phyloP scores from a whole-genome alignment of 2,113 vertebrate species.

The Charina bottae region DNA sequence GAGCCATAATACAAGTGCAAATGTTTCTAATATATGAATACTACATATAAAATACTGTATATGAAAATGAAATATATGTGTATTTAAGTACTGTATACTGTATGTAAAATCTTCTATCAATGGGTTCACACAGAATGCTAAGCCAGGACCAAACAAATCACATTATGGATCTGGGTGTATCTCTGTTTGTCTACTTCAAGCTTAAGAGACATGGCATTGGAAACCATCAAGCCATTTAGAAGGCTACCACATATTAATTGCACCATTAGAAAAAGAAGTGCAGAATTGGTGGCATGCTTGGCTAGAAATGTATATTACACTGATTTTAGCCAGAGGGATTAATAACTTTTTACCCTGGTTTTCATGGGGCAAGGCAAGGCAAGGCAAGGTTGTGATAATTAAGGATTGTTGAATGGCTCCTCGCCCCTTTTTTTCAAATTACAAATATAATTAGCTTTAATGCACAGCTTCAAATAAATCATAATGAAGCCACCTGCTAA shows the following conservation, averaged over 20 bases:
- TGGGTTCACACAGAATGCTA: background rate
- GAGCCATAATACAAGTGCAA: no score
- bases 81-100: no score
- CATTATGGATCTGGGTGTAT: background rate
- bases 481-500: slow-evolving; percentile 1
- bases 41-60: no score
- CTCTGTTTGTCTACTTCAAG: background rate
- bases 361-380: background rate
- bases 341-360: background rate
- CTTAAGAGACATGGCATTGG: background rate
- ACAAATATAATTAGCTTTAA: slow-evolving; percentile 10
- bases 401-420: background rate
- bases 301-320: background rate
- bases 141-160: background rate
- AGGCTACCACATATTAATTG: background rate
- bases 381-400: background rate
- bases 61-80: no score
- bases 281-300: background rate
- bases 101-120: no score
- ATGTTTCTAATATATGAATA: no score
- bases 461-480: slow-evolving; percentile 5
- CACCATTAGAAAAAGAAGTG: background rate
- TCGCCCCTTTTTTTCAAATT: background rate
- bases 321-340: background rate
- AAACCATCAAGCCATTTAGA: background rate